phyloP scores from a whole-genome alignment of 2,113 vertebrate genomes.

The Mus musculus region GRCm39 chr1:121862001-121862500 shows the following conservation, averaged over 20 bases:
- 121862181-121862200: background rate
- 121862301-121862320: background rate
- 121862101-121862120: too few relatives aligned
- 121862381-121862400: background rate
- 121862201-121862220: background rate
- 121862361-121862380: background rate
- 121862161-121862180: background rate
- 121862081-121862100: too few relatives aligned
- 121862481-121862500: background rate
- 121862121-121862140: too few relatives aligned
- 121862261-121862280: background rate
- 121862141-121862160: background rate
- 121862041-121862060: too few relatives aligned
- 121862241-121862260: background rate
- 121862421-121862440: background rate
- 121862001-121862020: too few relatives aligned
- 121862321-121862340: background rate
- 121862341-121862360: background rate
- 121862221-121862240: background rate
- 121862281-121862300: background rate
- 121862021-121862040: too few relatives aligned
- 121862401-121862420: background rate
- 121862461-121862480: background rate
- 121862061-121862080: too few relatives aligned
- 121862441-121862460: background rate